These are phyloP conservation scores for Tanytarsus gracilentus DNA, from an alignment of 2,888 invertebrate species.

Conservation along the genomic window DNA sequence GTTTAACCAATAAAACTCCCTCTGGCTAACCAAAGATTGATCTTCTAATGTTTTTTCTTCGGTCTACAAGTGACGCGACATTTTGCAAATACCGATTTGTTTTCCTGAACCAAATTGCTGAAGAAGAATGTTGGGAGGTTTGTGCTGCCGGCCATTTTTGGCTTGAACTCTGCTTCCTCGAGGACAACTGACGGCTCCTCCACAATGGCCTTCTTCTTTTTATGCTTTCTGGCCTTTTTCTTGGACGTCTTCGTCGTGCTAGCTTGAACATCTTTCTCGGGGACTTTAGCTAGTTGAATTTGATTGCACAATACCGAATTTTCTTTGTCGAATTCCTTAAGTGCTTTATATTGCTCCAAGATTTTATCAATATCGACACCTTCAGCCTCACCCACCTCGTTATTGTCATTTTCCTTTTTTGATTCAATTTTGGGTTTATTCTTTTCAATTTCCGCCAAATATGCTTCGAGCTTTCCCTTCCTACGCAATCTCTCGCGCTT, in stretches of 20 bases:
- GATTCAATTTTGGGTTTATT: neutral
- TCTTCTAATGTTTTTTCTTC: neutral
- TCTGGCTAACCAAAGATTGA: conserved; percentile 11
- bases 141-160: conserved; percentile 25
- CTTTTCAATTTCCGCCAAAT: neutral
- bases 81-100: neutral
- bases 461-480: neutral
- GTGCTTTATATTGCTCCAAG: neutral
- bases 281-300: neutral
- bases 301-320: neutral
- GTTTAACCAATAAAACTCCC: too few species aligned
- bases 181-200: neutral
- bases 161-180: conserved; percentile 13
- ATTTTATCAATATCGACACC: neutral
- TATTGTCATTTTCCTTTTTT: neutral
- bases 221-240: neutral
- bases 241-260: neutral
- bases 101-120: conserved; percentile 7
- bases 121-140: conserved; percentile 15
- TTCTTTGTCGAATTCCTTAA: neutral
- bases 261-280: neutral
- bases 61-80: neutral
- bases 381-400: neutral
- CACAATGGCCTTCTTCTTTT: conserved; percentile 1
- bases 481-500: conserved; percentile 15